Conservation (phyloP, 2,797 vertebrate species). For the Muscicapa comitata region DNA sequence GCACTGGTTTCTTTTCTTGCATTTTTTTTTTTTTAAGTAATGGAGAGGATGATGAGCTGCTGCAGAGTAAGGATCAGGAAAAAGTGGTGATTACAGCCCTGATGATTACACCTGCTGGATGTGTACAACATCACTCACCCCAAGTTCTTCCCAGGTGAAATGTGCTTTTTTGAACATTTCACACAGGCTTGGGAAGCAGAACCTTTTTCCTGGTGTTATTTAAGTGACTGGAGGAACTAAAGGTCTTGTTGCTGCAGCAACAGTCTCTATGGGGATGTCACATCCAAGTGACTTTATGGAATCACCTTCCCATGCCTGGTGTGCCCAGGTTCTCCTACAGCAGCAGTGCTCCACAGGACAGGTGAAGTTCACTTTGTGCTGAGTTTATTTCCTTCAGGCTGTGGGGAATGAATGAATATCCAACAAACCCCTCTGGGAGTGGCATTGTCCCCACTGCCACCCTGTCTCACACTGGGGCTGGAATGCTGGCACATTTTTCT, state of each 20-base stretch:
- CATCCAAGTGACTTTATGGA: neutral
- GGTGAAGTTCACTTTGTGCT: neutral
- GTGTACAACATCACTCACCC: neutral
- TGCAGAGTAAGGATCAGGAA: neutral
- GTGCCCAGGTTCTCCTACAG: neutral
- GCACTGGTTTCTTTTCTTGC: neutral
- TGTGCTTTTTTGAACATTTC: neutral
- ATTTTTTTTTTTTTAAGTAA: neutral
- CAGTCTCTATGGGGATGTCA: constrained; percentile 22
- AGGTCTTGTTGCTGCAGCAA: constrained; percentile 24
- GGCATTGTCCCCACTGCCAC: neutral
- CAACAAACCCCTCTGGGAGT: neutral
- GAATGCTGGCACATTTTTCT: neutral
- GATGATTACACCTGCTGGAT: neutral
- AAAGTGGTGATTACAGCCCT: neutral
- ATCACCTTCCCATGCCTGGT: neutral
- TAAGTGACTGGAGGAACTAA: neutral
- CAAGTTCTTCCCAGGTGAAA: neutral
- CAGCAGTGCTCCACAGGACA: neutral
- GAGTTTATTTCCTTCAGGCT: neutral
- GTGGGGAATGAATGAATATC: neutral
- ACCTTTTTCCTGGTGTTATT: neutral
- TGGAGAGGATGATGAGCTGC: neutral
- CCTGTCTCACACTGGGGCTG: neutral
- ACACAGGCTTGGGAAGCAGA: neutral